Conservation (phyloP, 2,888 invertebrate species). For the Cheilosia impressa region DNA sequence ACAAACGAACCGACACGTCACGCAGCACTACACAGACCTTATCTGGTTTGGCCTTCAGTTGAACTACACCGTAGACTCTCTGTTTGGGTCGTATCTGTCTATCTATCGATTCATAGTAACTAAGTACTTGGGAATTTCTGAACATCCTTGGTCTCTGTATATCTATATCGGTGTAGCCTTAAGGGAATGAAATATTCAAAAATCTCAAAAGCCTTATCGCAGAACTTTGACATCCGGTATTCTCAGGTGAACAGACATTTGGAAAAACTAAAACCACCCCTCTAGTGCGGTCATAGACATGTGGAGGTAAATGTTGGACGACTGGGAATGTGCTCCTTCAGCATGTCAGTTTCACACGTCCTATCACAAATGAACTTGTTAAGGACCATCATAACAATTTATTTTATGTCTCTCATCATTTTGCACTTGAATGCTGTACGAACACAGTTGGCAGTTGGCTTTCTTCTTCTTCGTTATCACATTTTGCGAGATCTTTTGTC, state of each 20-base stretch:
- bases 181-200: constrained; percentile 47
- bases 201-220: constrained; percentile 49
- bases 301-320: background rate
- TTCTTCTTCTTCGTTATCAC: constrained; percentile 51
- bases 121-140: constrained; percentile 26
- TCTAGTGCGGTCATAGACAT: background rate
- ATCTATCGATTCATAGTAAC: constrained; percentile 38
- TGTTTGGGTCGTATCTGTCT: constrained; percentile 26
- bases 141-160: constrained; percentile 14
- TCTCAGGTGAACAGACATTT: constrained; percentile 66
- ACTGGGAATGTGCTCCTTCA: constrained; percentile 21
- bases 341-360: constrained; percentile 62
- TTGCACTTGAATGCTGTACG: constrained; percentile 78
- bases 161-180: constrained; percentile 20
- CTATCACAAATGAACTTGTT: constrained; percentile 76
- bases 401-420: constrained; percentile 78
- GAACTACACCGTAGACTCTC: constrained; percentile 55
- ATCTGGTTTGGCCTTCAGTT: constrained; percentile 60
- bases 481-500: constrained; percentile 68
- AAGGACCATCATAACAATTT: constrained; percentile 77
- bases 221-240: constrained; percentile 68
- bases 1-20: constrained; percentile 74
- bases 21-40: constrained; percentile 59
- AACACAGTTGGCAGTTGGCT: constrained; percentile 22
- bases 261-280: constrained; percentile 1